phyloP scores from a whole-genome alignment of 1,140 invertebrate species.

The Tetragnatha versicolor region DNA sequence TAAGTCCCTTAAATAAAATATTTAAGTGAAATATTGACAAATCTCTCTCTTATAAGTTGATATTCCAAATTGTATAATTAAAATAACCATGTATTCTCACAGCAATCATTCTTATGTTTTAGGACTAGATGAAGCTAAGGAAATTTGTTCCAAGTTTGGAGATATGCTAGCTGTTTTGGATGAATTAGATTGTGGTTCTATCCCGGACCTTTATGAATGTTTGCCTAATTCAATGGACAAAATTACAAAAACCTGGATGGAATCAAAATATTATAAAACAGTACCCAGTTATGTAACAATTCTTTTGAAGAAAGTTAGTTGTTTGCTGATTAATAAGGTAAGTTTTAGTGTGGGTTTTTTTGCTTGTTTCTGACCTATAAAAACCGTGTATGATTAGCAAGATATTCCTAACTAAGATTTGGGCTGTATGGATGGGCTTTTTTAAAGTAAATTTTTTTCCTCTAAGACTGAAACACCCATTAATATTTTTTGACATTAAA shows the following conservation, averaged over 20 bases:
- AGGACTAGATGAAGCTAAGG: slow-evolving; percentile 44
- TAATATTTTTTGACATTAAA: no score
- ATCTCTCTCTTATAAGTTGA: neutral
- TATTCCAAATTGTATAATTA: neutral
- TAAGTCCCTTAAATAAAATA: neutral
- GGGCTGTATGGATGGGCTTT: no score
- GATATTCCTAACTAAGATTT: no score
- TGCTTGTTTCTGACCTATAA: no score
- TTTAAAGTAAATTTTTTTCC: no score
- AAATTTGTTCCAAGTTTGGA: slow-evolving; percentile 21
- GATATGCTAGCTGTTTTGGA: neutral
- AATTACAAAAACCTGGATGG: slow-evolving; percentile 24
- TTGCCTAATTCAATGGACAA: slow-evolving; percentile 14
- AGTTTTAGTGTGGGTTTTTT: no score
- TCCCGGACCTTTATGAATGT: neutral
- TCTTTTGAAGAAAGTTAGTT: slow-evolving; percentile 26
- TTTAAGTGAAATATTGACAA: neutral
- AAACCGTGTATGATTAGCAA: no score
- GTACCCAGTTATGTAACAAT: slow-evolving; percentile 36
- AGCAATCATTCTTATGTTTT: neutral
- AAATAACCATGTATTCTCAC: neutral
- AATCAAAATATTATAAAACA: slow-evolving; percentile 43
- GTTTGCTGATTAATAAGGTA: slow-evolving; percentile 29
- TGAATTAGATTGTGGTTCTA: neutral
- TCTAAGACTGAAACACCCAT: no score